Conservation (phyloP, 2,113 vertebrate genomes). For the Callithrix jacchus region DNA sequence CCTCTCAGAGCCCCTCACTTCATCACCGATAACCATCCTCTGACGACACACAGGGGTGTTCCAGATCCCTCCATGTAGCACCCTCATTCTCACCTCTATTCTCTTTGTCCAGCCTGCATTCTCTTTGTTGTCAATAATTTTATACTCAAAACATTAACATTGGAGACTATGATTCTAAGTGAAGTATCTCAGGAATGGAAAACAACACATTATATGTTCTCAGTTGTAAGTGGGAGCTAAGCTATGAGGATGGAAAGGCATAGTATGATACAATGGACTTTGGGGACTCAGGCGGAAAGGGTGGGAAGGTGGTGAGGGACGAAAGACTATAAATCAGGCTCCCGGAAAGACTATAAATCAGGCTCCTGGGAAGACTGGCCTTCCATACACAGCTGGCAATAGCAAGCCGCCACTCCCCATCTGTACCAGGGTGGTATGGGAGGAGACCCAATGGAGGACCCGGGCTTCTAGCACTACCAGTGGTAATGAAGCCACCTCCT, state of each 20-base stretch:
- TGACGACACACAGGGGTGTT: neutral
- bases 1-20: neutral
- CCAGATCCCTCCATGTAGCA: too few species aligned
- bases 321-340: too few species aligned
- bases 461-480: neutral
- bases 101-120: neutral
- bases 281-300: too few species aligned
- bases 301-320: too few species aligned
- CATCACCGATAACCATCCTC: neutral
- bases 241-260: too few species aligned
- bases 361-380: neutral
- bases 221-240: too few species aligned
- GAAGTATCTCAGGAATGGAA: too few species aligned
- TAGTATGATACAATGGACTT: too few species aligned
- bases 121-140: neutral
- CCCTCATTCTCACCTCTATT: neutral
- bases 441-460: neutral
- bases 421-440: rapidly evolving
- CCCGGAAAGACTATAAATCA: neutral
- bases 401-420: neutral
- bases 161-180: too few species aligned
- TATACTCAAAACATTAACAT: neutral
- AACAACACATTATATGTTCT: too few species aligned
- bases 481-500: neutral
- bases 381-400: neutral